Conservation (phyloP, 2,888 invertebrate species). For the Achlya flavicornis region DNA sequence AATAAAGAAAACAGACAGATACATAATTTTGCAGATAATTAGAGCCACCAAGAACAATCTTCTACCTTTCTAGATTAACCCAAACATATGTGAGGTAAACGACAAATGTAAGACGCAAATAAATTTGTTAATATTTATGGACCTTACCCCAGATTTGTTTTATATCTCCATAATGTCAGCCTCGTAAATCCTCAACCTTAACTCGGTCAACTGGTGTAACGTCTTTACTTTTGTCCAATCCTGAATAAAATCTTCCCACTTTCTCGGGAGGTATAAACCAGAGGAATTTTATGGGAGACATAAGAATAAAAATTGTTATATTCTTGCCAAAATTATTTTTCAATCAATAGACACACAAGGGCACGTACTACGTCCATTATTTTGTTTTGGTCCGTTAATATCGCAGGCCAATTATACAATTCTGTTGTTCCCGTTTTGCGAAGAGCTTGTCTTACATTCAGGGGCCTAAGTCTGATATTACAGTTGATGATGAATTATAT, state of each 20-base stretch:
- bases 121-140: constrained; percentile 38
- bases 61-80: neutral
- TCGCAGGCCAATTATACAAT: no score
- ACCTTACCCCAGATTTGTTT: constrained; percentile 27
- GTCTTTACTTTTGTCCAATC: constrained; percentile 32
- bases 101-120: constrained; percentile 14
- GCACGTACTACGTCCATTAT: no score
- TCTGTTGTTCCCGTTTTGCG: no score
- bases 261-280: neutral
- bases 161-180: constrained; percentile 30
- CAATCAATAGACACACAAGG: neutral
- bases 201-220: constrained; percentile 34
- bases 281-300: neutral
- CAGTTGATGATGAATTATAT: no score
- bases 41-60: neutral
- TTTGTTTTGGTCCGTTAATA: no score
- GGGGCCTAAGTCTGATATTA: no score
- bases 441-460: no score
- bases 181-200: constrained; percentile 36
- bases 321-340: neutral
- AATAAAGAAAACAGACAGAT: neutral
- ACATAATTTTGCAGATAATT: neutral
- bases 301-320: neutral
- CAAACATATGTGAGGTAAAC: constrained; percentile 3
- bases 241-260: constrained; percentile 16